A percentile compares a stretch with the other conserved stretches of the same genome.
Conservation (phyloP, 1,140 invertebrate genomes). For the Solenopsis invicta region DNA sequence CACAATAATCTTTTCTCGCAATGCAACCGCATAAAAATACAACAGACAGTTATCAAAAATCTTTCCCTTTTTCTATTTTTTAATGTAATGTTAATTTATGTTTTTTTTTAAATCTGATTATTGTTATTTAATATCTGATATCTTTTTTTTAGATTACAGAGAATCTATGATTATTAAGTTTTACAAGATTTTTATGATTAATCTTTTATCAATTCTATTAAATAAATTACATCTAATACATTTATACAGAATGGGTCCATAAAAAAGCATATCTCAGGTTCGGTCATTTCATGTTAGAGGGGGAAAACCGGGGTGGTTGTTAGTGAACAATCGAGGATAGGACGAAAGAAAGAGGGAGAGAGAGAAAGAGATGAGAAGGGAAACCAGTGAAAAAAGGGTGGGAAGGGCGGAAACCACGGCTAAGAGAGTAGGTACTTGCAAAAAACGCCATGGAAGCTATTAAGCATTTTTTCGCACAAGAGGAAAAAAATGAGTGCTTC, state of each 20-base stretch:
- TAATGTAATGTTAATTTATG: background rate
- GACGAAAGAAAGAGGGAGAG: conserved; percentile 5
- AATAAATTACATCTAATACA: conserved; percentile 23
- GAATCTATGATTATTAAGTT: background rate
- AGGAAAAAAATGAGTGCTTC: conserved; percentile 47
- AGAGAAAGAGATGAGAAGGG: background rate
- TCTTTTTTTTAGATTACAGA: background rate
- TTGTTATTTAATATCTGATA: background rate
- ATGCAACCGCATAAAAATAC: background rate
- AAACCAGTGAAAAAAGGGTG: conserved; percentile 13
- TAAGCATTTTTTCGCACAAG: conserved; percentile 53
- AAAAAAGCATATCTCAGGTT: conserved; percentile 18
- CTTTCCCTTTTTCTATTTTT: background rate
- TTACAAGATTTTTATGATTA: conserved; percentile 1
- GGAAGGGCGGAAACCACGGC: conserved; percentile 32
- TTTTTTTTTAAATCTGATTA: background rate
- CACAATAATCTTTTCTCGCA: conserved; percentile 20
- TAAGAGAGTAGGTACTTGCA: conserved; percentile 54
- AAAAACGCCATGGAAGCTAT: conserved; percentile 49
- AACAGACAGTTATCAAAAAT: background rate
- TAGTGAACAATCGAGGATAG: conserved; percentile 51
- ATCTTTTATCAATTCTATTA: background rate
- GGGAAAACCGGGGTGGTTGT: conserved; percentile 31
- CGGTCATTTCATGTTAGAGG: conserved; percentile 18
- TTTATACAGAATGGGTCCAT: background rate